phyloP scores from a whole-genome alignment of 2,113 vertebrate species.

The Chaenogobius annularis region DNA sequence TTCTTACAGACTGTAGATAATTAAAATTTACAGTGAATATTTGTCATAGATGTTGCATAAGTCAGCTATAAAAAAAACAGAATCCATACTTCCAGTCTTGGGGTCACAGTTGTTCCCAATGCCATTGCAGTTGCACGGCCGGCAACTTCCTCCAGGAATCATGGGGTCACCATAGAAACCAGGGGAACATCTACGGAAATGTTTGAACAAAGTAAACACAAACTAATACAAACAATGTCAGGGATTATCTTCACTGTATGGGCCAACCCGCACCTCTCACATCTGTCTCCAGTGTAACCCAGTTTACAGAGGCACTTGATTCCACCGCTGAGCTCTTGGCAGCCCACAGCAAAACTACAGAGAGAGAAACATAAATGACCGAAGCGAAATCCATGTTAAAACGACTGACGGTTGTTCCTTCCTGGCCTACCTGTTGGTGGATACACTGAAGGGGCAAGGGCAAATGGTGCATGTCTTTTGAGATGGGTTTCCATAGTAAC shows the following conservation, averaged over 20 bases:
- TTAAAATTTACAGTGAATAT: not conserved
- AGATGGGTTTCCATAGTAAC: slow-evolving; percentile 82
- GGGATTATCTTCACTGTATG: not conserved
- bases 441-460: slow-evolving; percentile 78
- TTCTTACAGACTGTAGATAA: slow-evolving; percentile 83
- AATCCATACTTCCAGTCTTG: slow-evolving; percentile 84
- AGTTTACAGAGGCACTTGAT: slow-evolving; percentile 85
- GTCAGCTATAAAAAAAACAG: not conserved
- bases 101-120: slow-evolving; percentile 85
- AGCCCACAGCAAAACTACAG: slow-evolving; percentile 87
- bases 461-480: slow-evolving; percentile 81
- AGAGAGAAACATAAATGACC: slow-evolving; percentile 6
- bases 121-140: slow-evolving; percentile 84
- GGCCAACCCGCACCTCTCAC: slow-evolving; percentile 81
- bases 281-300: slow-evolving; percentile 84
- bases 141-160: slow-evolving; percentile 81
- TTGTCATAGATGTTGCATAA: not conserved
- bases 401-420: not conserved
- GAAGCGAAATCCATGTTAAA: not conserved
- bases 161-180: slow-evolving; percentile 91
- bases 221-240: not conserved
- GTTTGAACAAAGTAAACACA: not conserved
- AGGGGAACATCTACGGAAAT: slow-evolving; percentile 83
- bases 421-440: slow-evolving; percentile 81
- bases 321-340: slow-evolving; percentile 75